Conservation (phyloP, 1,140 invertebrate species). For the Teleopsis dalmanni region DNA sequence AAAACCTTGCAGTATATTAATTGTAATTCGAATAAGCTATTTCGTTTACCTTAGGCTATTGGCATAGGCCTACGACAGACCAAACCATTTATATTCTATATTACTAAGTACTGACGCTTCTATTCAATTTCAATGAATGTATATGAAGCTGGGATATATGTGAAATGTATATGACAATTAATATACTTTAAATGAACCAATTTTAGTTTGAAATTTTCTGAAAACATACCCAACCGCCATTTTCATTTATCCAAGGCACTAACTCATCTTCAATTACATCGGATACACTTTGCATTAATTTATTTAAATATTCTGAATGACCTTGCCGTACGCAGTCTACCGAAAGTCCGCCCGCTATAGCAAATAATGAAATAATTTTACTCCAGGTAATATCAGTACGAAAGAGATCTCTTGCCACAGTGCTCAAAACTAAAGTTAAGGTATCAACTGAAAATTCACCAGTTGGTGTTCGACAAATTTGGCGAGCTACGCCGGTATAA, state of each 20-base stretch:
- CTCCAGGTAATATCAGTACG: conserved; percentile 57
- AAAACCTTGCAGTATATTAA: too few species aligned
- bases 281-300: conserved; percentile 52
- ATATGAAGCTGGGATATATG: background rate
- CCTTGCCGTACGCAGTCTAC: conserved; percentile 62
- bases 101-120: too few species aligned
- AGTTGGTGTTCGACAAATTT: conserved; percentile 44
- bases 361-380: conserved; percentile 59
- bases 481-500: conserved; percentile 52
- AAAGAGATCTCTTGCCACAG: conserved; percentile 55
- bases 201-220: background rate
- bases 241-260: conserved; percentile 59
- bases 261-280: conserved; percentile 59
- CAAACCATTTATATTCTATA: too few species aligned
- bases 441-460: conserved; percentile 48
- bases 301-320: conserved; percentile 57
- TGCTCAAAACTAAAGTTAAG: conserved; percentile 49
- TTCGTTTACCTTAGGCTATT: too few species aligned
- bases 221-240: conserved; percentile 57
- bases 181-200: background rate
- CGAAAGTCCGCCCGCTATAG: conserved; percentile 60
- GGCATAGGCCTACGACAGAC: too few species aligned
- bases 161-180: background rate
- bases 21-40: too few species aligned
- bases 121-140: background rate